Conservation (phyloP, 2,797 vertebrate genomes). For the Adelosebastes latens region DNA sequence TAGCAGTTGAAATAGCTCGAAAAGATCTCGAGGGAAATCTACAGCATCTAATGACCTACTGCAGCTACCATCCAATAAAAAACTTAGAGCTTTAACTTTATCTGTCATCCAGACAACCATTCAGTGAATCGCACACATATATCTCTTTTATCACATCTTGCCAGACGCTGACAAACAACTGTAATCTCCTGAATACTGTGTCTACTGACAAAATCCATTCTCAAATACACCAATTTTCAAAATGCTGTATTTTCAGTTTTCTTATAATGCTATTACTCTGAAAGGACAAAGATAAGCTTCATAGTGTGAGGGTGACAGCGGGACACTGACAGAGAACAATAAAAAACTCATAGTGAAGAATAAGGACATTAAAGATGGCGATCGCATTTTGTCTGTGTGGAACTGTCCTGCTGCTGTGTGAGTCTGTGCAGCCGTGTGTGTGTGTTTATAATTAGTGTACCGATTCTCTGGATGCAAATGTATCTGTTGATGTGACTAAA, state of each 20-base stretch:
- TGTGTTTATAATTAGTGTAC: slow-evolving; percentile 29
- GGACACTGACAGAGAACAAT: not conserved
- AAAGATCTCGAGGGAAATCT: slow-evolving; percentile 59
- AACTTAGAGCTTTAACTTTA: slow-evolving; percentile 44
- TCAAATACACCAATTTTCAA: slow-evolving; percentile 38
- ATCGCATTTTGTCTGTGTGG: slow-evolving; percentile 4
- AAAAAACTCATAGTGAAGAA: slow-evolving; percentile 3
- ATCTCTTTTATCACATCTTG: slow-evolving; percentile 53
- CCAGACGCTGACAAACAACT: slow-evolving; percentile 54
- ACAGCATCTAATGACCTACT: slow-evolving; percentile 51
- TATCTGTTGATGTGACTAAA: slow-evolving; percentile 10
- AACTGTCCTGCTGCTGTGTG: not conserved
- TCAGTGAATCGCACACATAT: slow-evolving; percentile 22
- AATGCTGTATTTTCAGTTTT: slow-evolving; percentile 45
- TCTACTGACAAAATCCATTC: slow-evolving; percentile 37
- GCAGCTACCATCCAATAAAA: slow-evolving; percentile 42
- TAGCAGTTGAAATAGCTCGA: slow-evolving; percentile 40
- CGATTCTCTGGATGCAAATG: slow-evolving; percentile 22
- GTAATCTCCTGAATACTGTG: slow-evolving; percentile 42
- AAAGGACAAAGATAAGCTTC: slow-evolving; percentile 49
- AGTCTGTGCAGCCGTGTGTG: not conserved
- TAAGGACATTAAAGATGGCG: slow-evolving; percentile 28
- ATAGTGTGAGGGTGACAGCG: slow-evolving; percentile 29
- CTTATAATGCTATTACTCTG: slow-evolving; percentile 40
- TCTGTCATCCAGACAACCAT: slow-evolving; percentile 25